phyloP scores from a whole-genome alignment of 2,888 invertebrate genomes.

The Leptinotarsa juncta region DNA sequence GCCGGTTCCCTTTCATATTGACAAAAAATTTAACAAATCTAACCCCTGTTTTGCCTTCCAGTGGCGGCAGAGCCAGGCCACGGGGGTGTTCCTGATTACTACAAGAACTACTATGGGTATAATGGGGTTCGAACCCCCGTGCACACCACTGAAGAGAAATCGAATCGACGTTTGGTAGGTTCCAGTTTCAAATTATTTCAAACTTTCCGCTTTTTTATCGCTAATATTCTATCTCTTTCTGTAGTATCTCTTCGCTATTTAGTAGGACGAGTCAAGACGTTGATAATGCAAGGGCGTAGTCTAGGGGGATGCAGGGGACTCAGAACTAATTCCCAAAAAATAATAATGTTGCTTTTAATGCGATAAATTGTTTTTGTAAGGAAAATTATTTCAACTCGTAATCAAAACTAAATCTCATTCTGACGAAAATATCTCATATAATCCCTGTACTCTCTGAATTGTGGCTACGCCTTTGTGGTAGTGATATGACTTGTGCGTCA shows the following conservation, averaged over 20 bases:
- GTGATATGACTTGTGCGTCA: no score
- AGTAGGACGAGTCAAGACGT: background rate
- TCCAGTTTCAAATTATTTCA: slow-evolving; percentile 41
- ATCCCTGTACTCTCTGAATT: no score
- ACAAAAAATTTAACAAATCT: slow-evolving; percentile 36
- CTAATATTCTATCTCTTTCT: slow-evolving; percentile 23
- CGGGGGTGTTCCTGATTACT: slow-evolving; percentile 86
- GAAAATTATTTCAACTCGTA: no score
- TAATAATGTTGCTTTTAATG: no score
- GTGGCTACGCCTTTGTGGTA: no score
- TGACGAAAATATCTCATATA: no score
- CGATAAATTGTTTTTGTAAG: no score
- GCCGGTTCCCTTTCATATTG: slow-evolving; percentile 49
- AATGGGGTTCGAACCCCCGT: slow-evolving; percentile 71
- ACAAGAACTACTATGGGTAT: slow-evolving; percentile 86
- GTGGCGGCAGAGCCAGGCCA: slow-evolving; percentile 84
- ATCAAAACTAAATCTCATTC: no score
- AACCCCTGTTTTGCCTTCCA: slow-evolving; percentile 70
- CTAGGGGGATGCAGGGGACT: no score
- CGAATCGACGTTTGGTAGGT: slow-evolving; percentile 79
- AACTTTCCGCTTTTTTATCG: slow-evolving; percentile 29
- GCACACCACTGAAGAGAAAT: slow-evolving; percentile 73
- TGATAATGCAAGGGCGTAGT: background rate
- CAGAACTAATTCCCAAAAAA: no score
- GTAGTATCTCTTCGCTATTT: slow-evolving; percentile 6